A percentile compares a stretch with the other conserved stretches of the same genome.
phyloP scores from a whole-genome alignment of 2,113 vertebrate species.

The Carettochelys insculpta region DNA sequence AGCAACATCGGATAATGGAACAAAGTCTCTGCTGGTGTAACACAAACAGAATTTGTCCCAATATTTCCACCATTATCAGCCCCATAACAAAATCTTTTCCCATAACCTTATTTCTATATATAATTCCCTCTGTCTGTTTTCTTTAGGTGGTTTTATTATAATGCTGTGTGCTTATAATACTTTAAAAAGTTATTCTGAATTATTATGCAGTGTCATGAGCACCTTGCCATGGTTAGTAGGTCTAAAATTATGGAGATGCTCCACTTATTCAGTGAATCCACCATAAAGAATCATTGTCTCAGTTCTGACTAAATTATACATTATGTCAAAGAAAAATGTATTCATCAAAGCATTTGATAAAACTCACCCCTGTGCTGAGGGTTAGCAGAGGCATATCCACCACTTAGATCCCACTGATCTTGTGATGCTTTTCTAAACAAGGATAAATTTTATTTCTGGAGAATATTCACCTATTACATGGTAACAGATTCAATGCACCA shows the following conservation, averaged over 20 bases:
- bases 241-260: not conserved
- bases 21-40: not conserved
- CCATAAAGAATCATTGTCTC: not conserved
- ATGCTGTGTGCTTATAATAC: not conserved
- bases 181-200: not conserved
- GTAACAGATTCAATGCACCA: not conserved
- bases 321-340: not conserved
- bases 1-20: not conserved
- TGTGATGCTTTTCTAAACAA: not conserved
- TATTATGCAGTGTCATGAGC: not conserved
- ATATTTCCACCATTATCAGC: not conserved
- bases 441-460: not conserved
- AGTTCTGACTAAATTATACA: not conserved
- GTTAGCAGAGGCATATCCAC: not conserved
- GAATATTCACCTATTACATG: not conserved
- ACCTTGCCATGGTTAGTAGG: not conserved
- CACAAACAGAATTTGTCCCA: not conserved
- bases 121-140: not conserved
- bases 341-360: not conserved
- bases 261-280: not conserved
- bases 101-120: not conserved
- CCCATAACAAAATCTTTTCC: not conserved
- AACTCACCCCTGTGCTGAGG: not conserved
- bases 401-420: not conserved
- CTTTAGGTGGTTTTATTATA: not conserved